Conservation (phyloP, 2,888 invertebrate genomes). For the Anthoptus insignis region DNA sequence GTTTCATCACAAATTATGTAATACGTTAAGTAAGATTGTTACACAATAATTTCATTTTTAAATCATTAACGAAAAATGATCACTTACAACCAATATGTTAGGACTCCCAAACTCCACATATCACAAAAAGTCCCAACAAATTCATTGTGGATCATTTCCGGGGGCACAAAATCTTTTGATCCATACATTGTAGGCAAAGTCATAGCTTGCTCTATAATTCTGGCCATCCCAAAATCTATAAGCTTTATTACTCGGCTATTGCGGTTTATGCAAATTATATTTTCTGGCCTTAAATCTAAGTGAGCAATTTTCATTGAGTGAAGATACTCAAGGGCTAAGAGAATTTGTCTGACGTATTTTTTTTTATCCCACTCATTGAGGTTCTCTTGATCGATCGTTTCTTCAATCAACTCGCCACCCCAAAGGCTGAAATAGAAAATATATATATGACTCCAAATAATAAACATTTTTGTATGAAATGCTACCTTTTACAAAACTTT, state of each 20-base stretch:
- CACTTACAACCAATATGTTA: constrained; percentile 97
- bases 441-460: too few relatives aligned
- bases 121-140: constrained; percentile 95
- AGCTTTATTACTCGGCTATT: constrained; percentile 96
- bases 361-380: neutral
- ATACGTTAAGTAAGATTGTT: too few relatives aligned
- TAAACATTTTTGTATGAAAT: too few relatives aligned
- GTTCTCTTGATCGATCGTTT: neutral
- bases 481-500: too few relatives aligned
- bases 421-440: neutral
- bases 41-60: too few relatives aligned
- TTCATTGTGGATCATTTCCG: constrained; percentile 96
- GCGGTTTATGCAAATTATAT: constrained; percentile 96
- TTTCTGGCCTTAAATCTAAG: constrained; percentile 98
- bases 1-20: too few relatives aligned
- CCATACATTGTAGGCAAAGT: constrained; percentile 90
- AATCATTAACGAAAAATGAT: too few relatives aligned
- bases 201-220: constrained; percentile 97
- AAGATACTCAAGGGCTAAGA: constrained; percentile 35
- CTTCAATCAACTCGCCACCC: neutral
- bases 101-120: constrained; percentile 98
- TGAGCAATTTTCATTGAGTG: constrained; percentile 95
- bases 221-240: constrained; percentile 97
- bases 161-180: neutral
- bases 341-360: neutral